phyloP scores from a whole-genome alignment of 2,113 vertebrate genomes.

The Mormoops blainvillei region DNA sequence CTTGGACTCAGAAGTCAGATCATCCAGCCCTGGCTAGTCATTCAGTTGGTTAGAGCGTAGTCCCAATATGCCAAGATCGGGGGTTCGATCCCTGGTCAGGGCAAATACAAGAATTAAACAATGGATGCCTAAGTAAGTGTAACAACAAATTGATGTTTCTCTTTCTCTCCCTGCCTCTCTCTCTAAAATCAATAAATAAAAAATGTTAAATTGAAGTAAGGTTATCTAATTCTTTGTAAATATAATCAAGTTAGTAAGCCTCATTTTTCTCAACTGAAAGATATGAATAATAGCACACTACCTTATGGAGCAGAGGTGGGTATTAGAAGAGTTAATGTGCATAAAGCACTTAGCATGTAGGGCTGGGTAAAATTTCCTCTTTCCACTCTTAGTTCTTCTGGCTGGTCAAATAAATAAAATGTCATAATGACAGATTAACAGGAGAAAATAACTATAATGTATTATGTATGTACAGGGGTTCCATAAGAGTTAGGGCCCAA shows the following conservation, averaged over 20 bases:
- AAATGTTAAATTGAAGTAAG: neutral
- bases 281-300: neutral
- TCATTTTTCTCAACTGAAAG: neutral
- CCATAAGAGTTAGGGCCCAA: neutral
- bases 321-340: neutral
- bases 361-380: neutral
- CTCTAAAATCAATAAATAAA: too few species aligned
- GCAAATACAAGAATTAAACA: too few species aligned
- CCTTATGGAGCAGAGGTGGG: neutral
- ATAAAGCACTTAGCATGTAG: neutral
- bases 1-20: neutral
- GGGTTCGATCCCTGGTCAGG: too few species aligned
- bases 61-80: too few species aligned
- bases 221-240: neutral
- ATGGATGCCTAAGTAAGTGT: too few species aligned
- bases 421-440: neutral
- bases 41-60: too few species aligned
- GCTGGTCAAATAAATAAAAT: neutral
- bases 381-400: neutral
- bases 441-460: neutral
- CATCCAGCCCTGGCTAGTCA: neutral
- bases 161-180: too few species aligned
- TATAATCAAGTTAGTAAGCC: neutral
- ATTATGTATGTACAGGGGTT: neutral
- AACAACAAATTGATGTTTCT: too few species aligned